phyloP scores from a whole-genome alignment of 2,797 vertebrate species.

The Mareca penelope region DNA sequence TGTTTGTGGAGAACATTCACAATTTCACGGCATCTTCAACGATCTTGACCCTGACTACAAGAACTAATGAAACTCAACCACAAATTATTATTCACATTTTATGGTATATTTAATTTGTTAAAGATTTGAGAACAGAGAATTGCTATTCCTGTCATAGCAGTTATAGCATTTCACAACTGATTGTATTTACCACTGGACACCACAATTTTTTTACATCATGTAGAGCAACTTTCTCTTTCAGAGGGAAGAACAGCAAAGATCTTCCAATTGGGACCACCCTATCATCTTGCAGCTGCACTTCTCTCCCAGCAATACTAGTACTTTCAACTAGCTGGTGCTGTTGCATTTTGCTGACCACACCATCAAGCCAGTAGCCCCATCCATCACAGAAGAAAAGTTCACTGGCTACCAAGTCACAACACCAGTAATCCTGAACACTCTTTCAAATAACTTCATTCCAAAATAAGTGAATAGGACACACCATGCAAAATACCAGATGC shows the following conservation, averaged over 20 bases:
- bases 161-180: not conserved
- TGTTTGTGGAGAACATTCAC: not conserved
- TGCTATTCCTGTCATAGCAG: not conserved
- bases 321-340: not conserved
- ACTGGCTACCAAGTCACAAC: not conserved
- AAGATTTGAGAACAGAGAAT: not conserved
- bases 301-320: not conserved
- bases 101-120: not conserved
- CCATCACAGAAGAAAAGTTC: not conserved
- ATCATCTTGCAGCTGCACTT: not conserved
- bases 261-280: not conserved
- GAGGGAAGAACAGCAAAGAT: not conserved
- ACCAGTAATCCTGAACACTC: not conserved
- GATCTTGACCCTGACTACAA: not conserved
- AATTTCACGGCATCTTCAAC: not conserved
- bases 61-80: not conserved
- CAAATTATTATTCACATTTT: not conserved
- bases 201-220: not conserved
- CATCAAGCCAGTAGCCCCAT: not conserved
- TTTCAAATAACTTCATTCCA: not conserved
- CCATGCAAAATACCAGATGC: not conserved
- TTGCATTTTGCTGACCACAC: not conserved
- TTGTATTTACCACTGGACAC: not conserved
- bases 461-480: not conserved
- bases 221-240: not conserved